Conservation (phyloP, 2,888 invertebrate species). For the Oscheius sp. region DNA sequence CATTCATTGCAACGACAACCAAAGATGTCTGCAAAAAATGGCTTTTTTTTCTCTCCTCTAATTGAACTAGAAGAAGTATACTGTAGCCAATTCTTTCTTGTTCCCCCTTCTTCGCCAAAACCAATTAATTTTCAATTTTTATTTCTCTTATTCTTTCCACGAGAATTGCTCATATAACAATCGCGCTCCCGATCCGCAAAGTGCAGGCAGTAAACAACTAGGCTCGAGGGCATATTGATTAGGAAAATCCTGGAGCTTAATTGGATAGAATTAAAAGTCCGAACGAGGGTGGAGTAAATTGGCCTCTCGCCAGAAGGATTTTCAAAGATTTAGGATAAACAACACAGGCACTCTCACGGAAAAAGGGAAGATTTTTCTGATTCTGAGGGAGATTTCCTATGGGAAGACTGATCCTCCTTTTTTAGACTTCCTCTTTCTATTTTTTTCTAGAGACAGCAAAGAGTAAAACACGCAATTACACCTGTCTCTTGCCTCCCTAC, state of each 20-base stretch:
- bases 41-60: too few relatives aligned
- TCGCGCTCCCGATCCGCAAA: not conserved
- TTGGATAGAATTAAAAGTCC: constrained; percentile 14
- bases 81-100: not conserved
- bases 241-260: constrained; percentile 18
- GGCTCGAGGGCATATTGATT: constrained; percentile 18
- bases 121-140: not conserved
- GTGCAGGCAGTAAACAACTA: constrained; percentile 27
- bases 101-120: not conserved
- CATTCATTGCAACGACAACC: too few relatives aligned
- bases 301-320: not conserved
- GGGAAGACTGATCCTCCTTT: not conserved
- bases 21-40: too few relatives aligned
- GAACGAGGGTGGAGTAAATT: not conserved
- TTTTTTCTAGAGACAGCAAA: not conserved
- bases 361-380: not conserved
- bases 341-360: not conserved
- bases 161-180: not conserved
- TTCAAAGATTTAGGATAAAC: not conserved
- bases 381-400: not conserved
- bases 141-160: not conserved
- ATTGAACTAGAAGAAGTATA: too few relatives aligned
- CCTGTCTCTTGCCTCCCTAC: not conserved
- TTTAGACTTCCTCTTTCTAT: not conserved
- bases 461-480: not conserved